Conservation (phyloP, 2,888 invertebrate species). For the Lycophotia porphyrea region DNA sequence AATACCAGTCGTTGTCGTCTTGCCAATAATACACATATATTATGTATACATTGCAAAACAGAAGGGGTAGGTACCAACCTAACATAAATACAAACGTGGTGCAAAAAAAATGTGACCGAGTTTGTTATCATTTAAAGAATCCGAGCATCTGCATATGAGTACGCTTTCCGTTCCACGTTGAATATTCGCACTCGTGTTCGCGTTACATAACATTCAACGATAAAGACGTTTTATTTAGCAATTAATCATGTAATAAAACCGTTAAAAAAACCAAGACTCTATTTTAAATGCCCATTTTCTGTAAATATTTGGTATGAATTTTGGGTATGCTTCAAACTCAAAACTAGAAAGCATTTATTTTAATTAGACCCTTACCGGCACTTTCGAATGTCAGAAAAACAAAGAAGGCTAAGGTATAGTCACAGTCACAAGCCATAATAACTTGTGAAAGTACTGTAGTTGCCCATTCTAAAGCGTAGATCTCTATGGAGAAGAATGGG, state of each 20-base stretch:
- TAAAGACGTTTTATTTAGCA: slow-evolving; percentile 2
- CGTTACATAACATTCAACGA: slow-evolving; percentile 30
- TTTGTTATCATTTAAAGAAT: slow-evolving; percentile 24
- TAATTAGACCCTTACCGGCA: too few relatives aligned
- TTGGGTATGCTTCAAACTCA: too few relatives aligned
- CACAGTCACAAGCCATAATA: too few relatives aligned
- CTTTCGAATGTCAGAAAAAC: too few relatives aligned
- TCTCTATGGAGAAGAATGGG: too few relatives aligned
- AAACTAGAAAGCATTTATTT: too few relatives aligned
- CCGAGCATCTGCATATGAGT: not conserved
- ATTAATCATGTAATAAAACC: not conserved
- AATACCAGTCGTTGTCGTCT: slow-evolving; percentile 11
- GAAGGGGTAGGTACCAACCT: not conserved
- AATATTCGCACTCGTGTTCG: slow-evolving; percentile 4
- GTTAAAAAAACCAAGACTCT: not conserved
- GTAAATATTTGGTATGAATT: not conserved
- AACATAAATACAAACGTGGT: not conserved
- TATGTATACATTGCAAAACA: not conserved
- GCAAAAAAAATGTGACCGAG: not conserved
- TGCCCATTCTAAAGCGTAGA: too few relatives aligned
- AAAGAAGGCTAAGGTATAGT: too few relatives aligned
- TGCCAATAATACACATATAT: not conserved
- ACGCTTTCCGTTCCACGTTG: slow-evolving; percentile 2
- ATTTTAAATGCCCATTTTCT: not conserved
- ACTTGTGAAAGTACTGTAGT: too few relatives aligned